phyloP scores from a whole-genome alignment of 2,113 vertebrate genomes.

The Pelmatolapia mariae region DNA sequence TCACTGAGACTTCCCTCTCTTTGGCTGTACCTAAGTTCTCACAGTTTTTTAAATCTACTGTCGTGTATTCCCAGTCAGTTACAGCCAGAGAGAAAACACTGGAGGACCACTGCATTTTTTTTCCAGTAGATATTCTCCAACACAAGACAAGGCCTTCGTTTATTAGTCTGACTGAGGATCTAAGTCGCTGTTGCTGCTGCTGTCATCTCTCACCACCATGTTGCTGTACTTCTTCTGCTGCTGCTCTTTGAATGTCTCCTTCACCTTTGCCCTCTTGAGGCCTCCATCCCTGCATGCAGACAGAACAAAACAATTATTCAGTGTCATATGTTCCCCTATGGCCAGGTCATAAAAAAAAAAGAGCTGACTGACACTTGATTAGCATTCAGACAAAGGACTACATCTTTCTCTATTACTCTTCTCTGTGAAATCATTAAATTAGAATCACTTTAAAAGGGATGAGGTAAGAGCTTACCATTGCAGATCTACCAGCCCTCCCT shows the following conservation, averaged over 20 bases:
- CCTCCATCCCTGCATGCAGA: constrained; percentile 84
- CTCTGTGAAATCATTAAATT: neutral
- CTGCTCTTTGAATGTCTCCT: constrained; percentile 85
- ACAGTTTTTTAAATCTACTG: neutral
- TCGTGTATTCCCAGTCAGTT: neutral
- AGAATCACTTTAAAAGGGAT: neutral
- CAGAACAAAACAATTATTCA: neutral
- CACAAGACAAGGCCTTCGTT: neutral
- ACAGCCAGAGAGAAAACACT: neutral
- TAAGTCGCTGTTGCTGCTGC: constrained; percentile 69
- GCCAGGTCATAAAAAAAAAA: neutral
- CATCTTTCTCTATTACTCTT: neutral
- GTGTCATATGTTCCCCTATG: neutral
- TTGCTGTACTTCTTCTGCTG: constrained; percentile 96
- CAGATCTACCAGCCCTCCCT: constrained; percentile 91
- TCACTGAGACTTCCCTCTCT: neutral
- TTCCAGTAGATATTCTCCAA: neutral
- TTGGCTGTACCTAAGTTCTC: neutral
- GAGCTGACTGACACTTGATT: neutral
- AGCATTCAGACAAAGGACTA: neutral
- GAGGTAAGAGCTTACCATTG: constrained; percentile 78
- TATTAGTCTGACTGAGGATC: neutral
- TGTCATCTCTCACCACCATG: constrained; percentile 85
- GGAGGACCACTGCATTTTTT: neutral
- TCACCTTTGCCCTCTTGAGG: constrained; percentile 91